phyloP scores from a whole-genome alignment of 2,888 invertebrate species.

The Chrysodeixis includens region DNA sequence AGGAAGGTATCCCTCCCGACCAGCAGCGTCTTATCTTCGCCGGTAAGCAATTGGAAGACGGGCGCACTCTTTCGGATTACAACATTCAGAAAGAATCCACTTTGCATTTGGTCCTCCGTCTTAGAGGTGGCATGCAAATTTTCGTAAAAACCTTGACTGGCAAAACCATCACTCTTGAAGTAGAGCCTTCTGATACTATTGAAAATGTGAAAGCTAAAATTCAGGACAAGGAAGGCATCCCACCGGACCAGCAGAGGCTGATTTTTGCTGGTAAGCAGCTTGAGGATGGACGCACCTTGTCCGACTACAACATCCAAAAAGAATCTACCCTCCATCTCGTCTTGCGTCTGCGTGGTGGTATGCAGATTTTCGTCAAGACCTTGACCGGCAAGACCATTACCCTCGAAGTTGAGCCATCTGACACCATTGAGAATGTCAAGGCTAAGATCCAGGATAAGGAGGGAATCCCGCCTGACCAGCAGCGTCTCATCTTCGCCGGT shows the following conservation, averaged over 20 bases:
- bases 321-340: slow-evolving; percentile 72
- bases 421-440: slow-evolving; percentile 73
- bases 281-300: slow-evolving; percentile 70
- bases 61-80: slow-evolving; percentile 75
- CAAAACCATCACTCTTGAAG: slow-evolving; percentile 70
- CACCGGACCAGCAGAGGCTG: slow-evolving; percentile 70
- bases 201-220: slow-evolving; percentile 74
- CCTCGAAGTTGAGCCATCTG: slow-evolving; percentile 67
- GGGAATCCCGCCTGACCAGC: slow-evolving; percentile 72
- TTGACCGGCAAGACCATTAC: slow-evolving; percentile 72
- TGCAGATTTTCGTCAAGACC: slow-evolving; percentile 74
- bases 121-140: slow-evolving; percentile 76
- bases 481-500: slow-evolving; percentile 70
- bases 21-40: slow-evolving; percentile 78
- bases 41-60: slow-evolving; percentile 77
- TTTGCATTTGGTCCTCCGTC: slow-evolving; percentile 72
- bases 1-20: slow-evolving; percentile 78
- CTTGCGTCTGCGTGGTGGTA: slow-evolving; percentile 74
- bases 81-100: slow-evolving; percentile 79
- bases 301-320: slow-evolving; percentile 72
- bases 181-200: slow-evolving; percentile 69
- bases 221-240: slow-evolving; percentile 72
- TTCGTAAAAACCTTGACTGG: slow-evolving; percentile 71
- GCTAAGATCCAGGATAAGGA: slow-evolving; percentile 73
- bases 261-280: slow-evolving; percentile 72